A percentile compares a stretch with the other conserved stretches of the same genome.
phyloP scores from a whole-genome alignment of 1,140 invertebrate genomes.

The Panagrolaimus sp. region DNA sequence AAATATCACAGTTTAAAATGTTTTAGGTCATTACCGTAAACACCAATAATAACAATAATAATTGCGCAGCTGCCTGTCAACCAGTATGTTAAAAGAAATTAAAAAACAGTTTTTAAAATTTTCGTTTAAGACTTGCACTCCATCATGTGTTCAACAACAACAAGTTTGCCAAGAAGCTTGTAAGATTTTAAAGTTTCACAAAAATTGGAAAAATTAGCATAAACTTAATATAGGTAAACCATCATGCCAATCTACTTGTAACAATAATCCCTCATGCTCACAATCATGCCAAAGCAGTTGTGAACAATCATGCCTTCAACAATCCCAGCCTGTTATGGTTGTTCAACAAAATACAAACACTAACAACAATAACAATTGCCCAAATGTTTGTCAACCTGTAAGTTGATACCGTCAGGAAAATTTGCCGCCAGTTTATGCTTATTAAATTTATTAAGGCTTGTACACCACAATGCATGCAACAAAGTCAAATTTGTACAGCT shows the following conservation, averaged over 20 bases:
- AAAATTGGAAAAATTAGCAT: no score
- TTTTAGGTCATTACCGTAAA: constrained; percentile 23
- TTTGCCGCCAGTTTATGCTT: no score
- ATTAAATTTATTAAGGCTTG: no score
- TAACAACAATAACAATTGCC: constrained; percentile 19
- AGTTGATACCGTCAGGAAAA: no score
- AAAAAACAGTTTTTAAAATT: no score
- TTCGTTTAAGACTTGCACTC: constrained; percentile 20
- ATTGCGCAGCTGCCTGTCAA: constrained; percentile 15
- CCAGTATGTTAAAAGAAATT: neutral
- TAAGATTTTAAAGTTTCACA: no score
- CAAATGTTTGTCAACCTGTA: constrained; percentile 25
- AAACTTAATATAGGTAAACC: no score
- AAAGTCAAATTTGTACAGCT: constrained; percentile 21
- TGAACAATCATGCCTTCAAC: constrained; percentile 30
- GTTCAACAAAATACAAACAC: constrained; percentile 16
- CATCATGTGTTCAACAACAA: constrained; percentile 37
- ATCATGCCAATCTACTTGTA: constrained; percentile 36
- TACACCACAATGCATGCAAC: constrained; percentile 18
- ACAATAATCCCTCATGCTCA: constrained; percentile 33
- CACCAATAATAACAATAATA: neutral
- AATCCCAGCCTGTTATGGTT: constrained; percentile 30
- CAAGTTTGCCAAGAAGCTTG: constrained; percentile 37
- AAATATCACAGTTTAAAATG: neutral
- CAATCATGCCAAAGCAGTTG: constrained; percentile 39